Percentiles rank a stretch among this genome's conserved stretches.
Conservation (phyloP, 1,140 invertebrate genomes). For the Pomacea maculata region DNA sequence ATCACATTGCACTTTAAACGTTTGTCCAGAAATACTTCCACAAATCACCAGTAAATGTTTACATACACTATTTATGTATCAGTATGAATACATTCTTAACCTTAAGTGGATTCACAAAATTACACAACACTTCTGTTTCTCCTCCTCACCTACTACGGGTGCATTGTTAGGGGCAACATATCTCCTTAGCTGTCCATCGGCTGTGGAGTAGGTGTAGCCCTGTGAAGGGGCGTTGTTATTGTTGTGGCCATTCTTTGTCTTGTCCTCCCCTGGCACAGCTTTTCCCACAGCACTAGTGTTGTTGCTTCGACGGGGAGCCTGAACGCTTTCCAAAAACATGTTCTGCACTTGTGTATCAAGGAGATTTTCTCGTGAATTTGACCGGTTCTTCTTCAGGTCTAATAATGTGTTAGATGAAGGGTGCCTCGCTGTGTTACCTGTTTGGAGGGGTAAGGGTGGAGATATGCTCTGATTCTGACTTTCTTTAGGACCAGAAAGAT, state of each 20-base stretch:
- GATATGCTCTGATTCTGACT: no score
- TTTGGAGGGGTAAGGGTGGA: neutral
- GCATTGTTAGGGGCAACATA: constrained; percentile 38
- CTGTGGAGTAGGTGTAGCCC: neutral
- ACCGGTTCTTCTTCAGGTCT: constrained; percentile 41
- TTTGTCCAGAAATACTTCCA: no score
- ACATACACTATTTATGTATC: no score
- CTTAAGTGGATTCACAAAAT: constrained; percentile 36
- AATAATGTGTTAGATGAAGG: constrained; percentile 21
- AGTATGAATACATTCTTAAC: no score
- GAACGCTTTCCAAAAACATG: constrained; percentile 47
- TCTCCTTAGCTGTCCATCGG: constrained; percentile 34
- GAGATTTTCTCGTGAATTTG: constrained; percentile 33
- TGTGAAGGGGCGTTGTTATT: constrained; percentile 31
- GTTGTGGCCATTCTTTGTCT: constrained; percentile 42
- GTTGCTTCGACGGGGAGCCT: neutral
- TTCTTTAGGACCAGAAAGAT: no score
- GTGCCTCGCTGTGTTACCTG: neutral
- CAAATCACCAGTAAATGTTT: no score
- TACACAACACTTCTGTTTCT: constrained; percentile 51
- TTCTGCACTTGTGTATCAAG: constrained; percentile 44
- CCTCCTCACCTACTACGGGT: constrained; percentile 41
- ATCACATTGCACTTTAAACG: no score
- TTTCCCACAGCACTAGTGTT: neutral
- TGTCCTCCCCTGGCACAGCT: constrained; percentile 31